phyloP scores from a whole-genome alignment of 2,888 invertebrate genomes.

The Taphrorychus bicolor region DNA sequence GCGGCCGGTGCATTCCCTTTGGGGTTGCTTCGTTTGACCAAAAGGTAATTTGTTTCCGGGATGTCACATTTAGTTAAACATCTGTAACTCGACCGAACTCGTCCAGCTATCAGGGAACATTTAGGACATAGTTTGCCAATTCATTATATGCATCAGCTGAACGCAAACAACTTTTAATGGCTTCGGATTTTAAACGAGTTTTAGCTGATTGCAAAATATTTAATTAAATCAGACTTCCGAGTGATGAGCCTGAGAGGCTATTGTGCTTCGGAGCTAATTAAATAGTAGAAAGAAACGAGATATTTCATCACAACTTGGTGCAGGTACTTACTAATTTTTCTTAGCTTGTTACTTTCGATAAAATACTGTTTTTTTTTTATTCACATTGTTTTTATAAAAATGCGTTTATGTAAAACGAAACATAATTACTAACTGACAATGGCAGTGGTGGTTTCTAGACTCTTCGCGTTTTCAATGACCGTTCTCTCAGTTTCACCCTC shows the following conservation, averaged over 20 bases:
- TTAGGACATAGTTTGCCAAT: not conserved
- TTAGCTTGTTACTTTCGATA: no score
- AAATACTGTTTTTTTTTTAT: no score
- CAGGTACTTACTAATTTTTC: no score
- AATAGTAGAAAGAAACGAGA: no score
- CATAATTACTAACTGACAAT: not conserved
- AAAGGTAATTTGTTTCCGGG: not conserved
- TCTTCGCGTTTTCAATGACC: not conserved
- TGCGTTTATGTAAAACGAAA: no score
- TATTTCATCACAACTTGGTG: no score
- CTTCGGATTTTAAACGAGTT: not conserved
- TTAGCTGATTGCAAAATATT: not conserved
- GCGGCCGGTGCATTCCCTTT: not conserved
- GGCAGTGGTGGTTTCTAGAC: not conserved
- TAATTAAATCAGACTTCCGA: not conserved
- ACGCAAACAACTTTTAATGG: slow-evolving; percentile 7
- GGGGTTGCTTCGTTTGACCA: not conserved
- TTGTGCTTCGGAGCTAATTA: not conserved
- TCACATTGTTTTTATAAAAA: no score
- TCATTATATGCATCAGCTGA: not conserved
- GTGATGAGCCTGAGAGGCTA: not conserved
- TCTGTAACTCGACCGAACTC: slow-evolving; percentile 2
- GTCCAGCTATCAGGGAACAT: slow-evolving; percentile 3
- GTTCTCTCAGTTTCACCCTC: slow-evolving; percentile 17
- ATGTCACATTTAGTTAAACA: slow-evolving; percentile 5